A percentile compares a stretch with the other conserved stretches of the same genome.
Evolutionary conservation across 2,888 invertebrate genomes (phyloP).

Genomic region (Drosophila engyochracea): DNA sequence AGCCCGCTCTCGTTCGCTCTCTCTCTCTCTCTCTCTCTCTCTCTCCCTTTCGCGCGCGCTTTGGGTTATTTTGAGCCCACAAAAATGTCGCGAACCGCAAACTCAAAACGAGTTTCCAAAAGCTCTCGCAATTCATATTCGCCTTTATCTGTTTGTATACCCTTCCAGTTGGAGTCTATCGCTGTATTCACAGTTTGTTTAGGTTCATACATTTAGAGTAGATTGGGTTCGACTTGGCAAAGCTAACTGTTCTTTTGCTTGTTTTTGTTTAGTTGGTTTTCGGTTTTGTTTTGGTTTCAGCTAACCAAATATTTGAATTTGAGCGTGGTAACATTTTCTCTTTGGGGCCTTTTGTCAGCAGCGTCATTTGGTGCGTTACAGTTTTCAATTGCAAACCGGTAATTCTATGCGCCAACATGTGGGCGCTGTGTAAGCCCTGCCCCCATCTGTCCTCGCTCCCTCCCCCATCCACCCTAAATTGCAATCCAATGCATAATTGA

Average conservation of each 20-base stretch:
- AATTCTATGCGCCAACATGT: slow-evolving; percentile 30
- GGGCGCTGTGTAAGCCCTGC: slow-evolving; percentile 13
- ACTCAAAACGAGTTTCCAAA: slow-evolving; percentile 64
- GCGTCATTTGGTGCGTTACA: slow-evolving; percentile 31
- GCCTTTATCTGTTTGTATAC: slow-evolving; percentile 26
- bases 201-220: background rate
- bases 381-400: slow-evolving; percentile 58
- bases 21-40: no score
- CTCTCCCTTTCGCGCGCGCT: background rate
- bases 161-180: background rate
- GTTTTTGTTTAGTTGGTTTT: slow-evolving; percentile 25
- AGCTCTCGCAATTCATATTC: slow-evolving; percentile 44
- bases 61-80: slow-evolving; percentile 57
- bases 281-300: slow-evolving; percentile 52
- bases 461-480: slow-evolving; percentile 1
- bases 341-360: slow-evolving; percentile 33
- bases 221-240: background rate
- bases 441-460: background rate
- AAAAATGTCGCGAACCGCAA: slow-evolving; percentile 64
- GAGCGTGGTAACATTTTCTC: slow-evolving; percentile 40
- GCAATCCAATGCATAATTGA: slow-evolving; percentile 44
- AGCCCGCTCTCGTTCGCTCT: slow-evolving; percentile 1
- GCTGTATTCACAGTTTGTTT: background rate
- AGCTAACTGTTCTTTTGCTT: background rate
- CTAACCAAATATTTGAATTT: slow-evolving; percentile 60